Conservation (phyloP, 2,113 vertebrate genomes). For the Gallinago media region DNA sequence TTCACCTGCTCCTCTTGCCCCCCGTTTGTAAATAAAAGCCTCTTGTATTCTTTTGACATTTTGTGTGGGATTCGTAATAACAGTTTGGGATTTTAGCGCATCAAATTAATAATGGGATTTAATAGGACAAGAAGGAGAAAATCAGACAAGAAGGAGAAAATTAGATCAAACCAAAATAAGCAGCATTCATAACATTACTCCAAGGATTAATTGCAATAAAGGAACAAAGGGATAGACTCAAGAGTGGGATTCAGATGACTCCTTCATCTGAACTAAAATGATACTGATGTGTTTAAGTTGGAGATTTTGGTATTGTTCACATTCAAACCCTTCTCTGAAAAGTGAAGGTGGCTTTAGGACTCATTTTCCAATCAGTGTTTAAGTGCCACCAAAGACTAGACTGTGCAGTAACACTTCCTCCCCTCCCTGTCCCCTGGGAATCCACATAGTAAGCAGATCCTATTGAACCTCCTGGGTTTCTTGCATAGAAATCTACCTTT, state of each 20-base stretch:
- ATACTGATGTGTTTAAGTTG: background rate
- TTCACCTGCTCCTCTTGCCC: background rate
- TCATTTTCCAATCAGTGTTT: background rate
- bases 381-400: background rate
- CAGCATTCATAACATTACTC: background rate
- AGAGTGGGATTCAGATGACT: background rate
- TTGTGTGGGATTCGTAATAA: background rate
- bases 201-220: background rate
- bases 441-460: background rate
- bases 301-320: background rate
- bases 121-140: background rate
- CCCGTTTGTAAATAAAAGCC: background rate
- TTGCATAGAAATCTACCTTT: background rate
- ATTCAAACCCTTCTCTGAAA: background rate
- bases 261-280: background rate
- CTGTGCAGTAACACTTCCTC: background rate
- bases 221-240: background rate
- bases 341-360: background rate
- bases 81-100: background rate
- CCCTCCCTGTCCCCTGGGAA: background rate
- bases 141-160: background rate
- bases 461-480: background rate
- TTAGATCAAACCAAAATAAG: constrained; percentile 24
- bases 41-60: background rate
- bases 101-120: background rate